Base-by-base conservation (phyloP, 2,888 invertebrate genomes). In the Caenorhabditis macrosperma region DNA sequence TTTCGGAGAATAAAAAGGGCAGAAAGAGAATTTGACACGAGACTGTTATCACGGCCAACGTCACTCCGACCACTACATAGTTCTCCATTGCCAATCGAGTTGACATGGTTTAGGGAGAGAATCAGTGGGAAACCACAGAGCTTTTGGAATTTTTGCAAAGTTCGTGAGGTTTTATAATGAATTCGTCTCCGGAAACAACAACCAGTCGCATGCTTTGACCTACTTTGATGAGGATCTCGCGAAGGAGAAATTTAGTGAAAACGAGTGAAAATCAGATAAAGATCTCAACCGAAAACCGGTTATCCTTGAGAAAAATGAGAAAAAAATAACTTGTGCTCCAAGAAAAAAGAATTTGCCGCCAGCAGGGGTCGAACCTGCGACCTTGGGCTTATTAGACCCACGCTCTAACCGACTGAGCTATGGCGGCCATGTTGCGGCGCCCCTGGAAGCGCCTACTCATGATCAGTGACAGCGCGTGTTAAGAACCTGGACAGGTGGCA, bases 331-430 rank as follows among this genome's bases (percentile, higher is more conserved):
- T n/a, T n/a, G n/a, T n/a, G n/a, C n/a, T n/a, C n/a, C n/a, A n/a
- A n/a, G 9, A 10, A 78, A 85, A 88, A 86, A 82, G 55, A 30
- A 69, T 87, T 86, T 89, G 88, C 88, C 88, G 86, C 86, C 84
- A 86, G 85, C 85, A 88, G 88, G 87, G 88, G 87, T 89, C 88
- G 88, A 88, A 88, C 88, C 88, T 88, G 86, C 85, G 88, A 88
- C 87, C 88, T 88, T 88, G 87, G 88, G 88, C 88, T 88, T 88
- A 88, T 88, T 89, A 89, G 88, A 88, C 88, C 88, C 87, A 88
- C 88, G 88, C 88, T 88, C 88, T 88, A 88, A 88, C 88, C 88
- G 86, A 88, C 88, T 88, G 88, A 88, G 88, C 88, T 88, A 88
- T 87, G 84, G 85, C 87, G 86, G 88, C 86, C 10, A n/a, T n/a